phyloP scores from a whole-genome alignment of 2,797 vertebrate species.

The Coccyzus lansbergi region DNA sequence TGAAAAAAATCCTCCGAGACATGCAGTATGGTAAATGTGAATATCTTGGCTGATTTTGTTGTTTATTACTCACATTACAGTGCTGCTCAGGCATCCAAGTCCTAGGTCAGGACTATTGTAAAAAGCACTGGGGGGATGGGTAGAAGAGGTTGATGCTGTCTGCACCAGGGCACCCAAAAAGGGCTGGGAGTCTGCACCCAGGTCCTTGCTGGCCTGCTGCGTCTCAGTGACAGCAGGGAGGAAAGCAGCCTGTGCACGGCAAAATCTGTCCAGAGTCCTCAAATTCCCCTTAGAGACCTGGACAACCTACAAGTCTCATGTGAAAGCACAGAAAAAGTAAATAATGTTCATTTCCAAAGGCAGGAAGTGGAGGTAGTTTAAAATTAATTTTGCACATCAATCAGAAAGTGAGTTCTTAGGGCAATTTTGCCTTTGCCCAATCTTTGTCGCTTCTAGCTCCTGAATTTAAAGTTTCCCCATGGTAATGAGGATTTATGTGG shows the following conservation, averaged over 20 bases:
- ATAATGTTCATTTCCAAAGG: neutral
- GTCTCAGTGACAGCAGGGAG: rapidly evolving
- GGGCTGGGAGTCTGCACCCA: neutral
- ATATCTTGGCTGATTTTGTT: neutral
- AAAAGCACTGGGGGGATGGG: neutral
- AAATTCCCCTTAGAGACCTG: neutral
- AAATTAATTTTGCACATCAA: neutral
- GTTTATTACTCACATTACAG: rapidly evolving
- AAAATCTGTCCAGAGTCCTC: neutral
- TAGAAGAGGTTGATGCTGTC: neutral
- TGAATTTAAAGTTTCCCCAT: neutral
- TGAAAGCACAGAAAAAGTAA: neutral
- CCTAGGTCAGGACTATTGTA: neutral
- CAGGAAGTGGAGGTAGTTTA: neutral
- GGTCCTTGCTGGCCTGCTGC: neutral
- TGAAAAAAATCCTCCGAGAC: neutral
- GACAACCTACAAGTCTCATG: neutral
- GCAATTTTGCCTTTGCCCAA: neutral
- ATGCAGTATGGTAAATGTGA: neutral
- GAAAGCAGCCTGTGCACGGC: neutral
- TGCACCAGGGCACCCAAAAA: neutral
- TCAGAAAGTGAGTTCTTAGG: neutral
- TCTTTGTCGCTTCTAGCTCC: neutral
- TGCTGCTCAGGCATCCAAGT: neutral
- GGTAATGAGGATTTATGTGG: neutral